Percentiles rank a stretch among this genome's conserved stretches.
phyloP scores from a whole-genome alignment of 2,888 invertebrate genomes.

The Pheosia gnoma region DNA sequence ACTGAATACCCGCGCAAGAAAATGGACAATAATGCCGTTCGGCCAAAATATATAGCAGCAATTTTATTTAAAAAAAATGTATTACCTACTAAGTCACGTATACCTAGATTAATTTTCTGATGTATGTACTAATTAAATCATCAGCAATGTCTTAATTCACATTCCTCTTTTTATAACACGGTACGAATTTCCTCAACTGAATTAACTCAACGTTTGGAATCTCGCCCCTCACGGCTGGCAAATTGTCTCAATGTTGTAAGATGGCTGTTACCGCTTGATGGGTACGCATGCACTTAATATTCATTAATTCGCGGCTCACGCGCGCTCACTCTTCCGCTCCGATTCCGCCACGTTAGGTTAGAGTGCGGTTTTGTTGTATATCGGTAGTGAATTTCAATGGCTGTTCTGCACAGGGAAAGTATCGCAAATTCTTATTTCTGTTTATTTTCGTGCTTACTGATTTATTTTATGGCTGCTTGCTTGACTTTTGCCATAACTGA shows the following conservation, averaged over 20 bases:
- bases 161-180: neutral
- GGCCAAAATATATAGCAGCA: conserved; percentile 10
- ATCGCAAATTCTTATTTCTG: too few species aligned
- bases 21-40: conserved; percentile 37
- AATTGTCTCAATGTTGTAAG: conserved; percentile 52
- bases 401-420: neutral
- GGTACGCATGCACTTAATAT: conserved; percentile 70
- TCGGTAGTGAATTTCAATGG: conserved; percentile 2
- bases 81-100: neutral
- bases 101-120: too few species aligned
- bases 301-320: conserved; percentile 68
- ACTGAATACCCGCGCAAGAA: conserved; percentile 49
- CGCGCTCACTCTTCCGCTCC: conserved; percentile 60
- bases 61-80: neutral
- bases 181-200: neutral
- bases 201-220: neutral
- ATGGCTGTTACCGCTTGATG: conserved; percentile 31
- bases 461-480: too few species aligned
- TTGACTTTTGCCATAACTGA: too few species aligned
- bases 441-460: too few species aligned
- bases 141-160: neutral
- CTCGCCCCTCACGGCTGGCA: neutral
- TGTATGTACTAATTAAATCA: too few species aligned
- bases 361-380: conserved; percentile 18
- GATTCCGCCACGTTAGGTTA: conserved; percentile 27